Evolutionary conservation across 2,888 invertebrate genomes (phyloP), one percentile per base, ranked within the genome.

Genomic region (Agrilus cyanescens): DNA sequence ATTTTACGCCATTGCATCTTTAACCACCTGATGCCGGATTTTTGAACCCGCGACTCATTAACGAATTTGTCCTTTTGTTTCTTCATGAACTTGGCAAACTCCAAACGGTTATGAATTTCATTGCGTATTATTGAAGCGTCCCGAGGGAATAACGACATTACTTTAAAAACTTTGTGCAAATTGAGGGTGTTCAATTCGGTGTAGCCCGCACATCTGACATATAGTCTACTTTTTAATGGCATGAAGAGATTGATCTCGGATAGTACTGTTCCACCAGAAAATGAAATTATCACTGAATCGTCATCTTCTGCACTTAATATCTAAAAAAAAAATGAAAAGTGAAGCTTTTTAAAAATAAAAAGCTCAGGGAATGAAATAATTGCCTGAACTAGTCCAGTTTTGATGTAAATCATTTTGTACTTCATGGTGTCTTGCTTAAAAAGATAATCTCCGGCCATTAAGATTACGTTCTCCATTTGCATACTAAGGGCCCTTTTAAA

Each of bases 221-320:
- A 37, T 7, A 37, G 40, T 3, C 32, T 40, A 35, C 47, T 48
- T 51, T 70, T 69, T 49, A 70, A 64, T 44, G 69, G 70, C 47
- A 69, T 66, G 14, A 70, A 60, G 41, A 71, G 53, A 15, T 69
- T 58, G 46, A 68, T 69, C 64, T 73, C 73, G 12, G 73, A 71
- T 47, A 73, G 66, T 48, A 72, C 68, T 1, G 72, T 71, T 5
- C 73, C 73, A 48, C 70, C 69, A n/a, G 66, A 63, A 51, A 73
- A 71, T 5, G 73, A 73, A 51, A 73, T 69, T 64, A 73, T 69
- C 8, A 73, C 72, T 41, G 71, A 73, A 55, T 71, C 70, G 46
- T 73, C 71, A 44, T 73, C 72, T 65, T 73, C 72, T 50, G 72
- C 70, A 0, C 72, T 71, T 39, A 71, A 55, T 12, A 46, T 33